Percentiles rank a stretch among this genome's conserved stretches.
Evolutionary conservation across 1,140 invertebrate genomes (phyloP).

Genomic region (Drosophila sulfurigaster): DNA sequence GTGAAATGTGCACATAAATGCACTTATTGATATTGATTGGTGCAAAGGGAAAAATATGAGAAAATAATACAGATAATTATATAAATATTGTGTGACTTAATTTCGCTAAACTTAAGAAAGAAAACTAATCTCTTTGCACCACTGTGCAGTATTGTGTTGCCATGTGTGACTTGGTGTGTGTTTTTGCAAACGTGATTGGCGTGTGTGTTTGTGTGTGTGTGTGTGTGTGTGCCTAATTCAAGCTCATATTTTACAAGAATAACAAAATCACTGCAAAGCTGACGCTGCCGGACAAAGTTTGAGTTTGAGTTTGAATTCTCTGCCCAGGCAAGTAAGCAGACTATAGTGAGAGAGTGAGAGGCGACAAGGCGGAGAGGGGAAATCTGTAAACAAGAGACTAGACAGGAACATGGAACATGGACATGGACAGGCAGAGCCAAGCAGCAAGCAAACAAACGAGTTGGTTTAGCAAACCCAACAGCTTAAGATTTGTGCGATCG

Average conservation of each 20-base stretch:
- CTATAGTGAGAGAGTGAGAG: background rate
- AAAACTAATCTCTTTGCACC: background rate
- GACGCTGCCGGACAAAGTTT: constrained; percentile 57
- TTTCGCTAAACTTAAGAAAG: background rate
- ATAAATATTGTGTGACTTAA: background rate
- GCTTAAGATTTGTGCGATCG: constrained; percentile 33
- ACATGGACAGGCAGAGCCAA: constrained; percentile 20
- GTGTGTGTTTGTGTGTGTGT: constrained; percentile 25
- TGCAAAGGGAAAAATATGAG: no score
- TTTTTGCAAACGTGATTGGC: constrained; percentile 30
- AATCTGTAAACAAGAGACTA: constrained; percentile 49
- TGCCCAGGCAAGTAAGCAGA: constrained; percentile 32
- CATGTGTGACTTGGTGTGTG: constrained; percentile 25
- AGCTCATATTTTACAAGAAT: constrained; percentile 79
- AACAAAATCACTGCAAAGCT: constrained; percentile 76
- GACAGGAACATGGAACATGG: constrained; percentile 48
- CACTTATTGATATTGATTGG: no score
- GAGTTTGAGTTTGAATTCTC: constrained; percentile 24
- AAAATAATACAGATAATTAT: no score
- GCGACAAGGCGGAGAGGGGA: background rate
- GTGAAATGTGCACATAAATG: no score
- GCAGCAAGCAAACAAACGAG: constrained; percentile 44
- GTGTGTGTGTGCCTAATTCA: constrained; percentile 61
- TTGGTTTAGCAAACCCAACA: constrained; percentile 44
- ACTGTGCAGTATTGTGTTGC: constrained; percentile 7